Conservation (phyloP, 2,797 vertebrate species). For the Myotis vivesi region DNA sequence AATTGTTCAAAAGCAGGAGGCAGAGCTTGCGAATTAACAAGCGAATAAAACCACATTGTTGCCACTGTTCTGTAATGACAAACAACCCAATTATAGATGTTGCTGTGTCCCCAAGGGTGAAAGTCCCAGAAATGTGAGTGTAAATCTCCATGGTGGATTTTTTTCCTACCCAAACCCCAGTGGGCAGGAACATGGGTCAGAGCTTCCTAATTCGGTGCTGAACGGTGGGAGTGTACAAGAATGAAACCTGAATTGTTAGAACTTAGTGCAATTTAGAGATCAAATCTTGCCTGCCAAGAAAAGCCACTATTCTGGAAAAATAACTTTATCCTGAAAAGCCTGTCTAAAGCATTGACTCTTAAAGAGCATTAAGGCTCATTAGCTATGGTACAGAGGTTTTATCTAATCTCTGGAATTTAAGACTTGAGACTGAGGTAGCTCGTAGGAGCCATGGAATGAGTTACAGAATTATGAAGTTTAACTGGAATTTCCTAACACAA, state of each 20-base stretch:
- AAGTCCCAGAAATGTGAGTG: background rate
- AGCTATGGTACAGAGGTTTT: background rate
- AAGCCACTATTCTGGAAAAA: constrained; percentile 38
- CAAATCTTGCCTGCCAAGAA: constrained; percentile 64
- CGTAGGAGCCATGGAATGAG: background rate
- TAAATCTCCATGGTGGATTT: background rate
- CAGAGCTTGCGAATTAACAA: background rate
- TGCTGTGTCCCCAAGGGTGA: background rate
- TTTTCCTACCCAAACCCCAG: background rate
- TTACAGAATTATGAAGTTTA: background rate
- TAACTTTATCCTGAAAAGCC: constrained; percentile 36
- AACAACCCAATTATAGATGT: background rate
- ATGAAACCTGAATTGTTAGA: constrained; percentile 70
- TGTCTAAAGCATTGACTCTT: background rate
- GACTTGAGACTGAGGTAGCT: background rate
- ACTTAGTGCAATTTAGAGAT: constrained; percentile 66
- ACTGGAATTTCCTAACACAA: background rate
- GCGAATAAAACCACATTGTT: background rate
- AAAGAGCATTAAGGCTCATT: constrained; percentile 11
- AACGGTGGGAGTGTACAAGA: background rate
- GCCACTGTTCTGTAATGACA: background rate
- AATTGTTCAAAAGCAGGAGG: background rate
- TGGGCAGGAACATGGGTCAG: background rate
- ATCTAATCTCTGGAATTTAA: constrained; percentile 18
- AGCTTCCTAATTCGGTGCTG: constrained; percentile 16